Evolutionary conservation across 2,888 invertebrate species (phyloP).

Genomic region (Ennomos fuscantarius): DNA sequence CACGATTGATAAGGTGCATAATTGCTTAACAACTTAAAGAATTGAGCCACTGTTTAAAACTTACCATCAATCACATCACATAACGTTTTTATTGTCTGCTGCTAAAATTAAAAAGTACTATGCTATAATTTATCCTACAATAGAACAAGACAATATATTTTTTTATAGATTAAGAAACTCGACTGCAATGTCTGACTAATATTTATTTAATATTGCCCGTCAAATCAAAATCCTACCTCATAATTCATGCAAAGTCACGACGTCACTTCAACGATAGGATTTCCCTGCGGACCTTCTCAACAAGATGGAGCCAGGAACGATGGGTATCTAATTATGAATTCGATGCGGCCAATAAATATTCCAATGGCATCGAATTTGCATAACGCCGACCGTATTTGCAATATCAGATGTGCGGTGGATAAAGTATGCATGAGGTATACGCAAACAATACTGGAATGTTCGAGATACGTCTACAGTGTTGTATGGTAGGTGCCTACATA

Average conservation of each 20-base stretch:
- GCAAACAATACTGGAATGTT: slow-evolving; percentile 21
- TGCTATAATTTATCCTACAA: too few species aligned
- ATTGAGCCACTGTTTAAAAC: too few species aligned
- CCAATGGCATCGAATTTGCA: slow-evolving; percentile 71
- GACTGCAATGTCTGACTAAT: neutral
- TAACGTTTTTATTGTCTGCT: too few species aligned
- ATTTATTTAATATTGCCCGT: neutral
- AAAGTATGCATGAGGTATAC: slow-evolving; percentile 26
- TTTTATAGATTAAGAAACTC: too few species aligned
- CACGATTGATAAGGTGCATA: too few species aligned
- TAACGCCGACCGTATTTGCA: slow-evolving; percentile 47
- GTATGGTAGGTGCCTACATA: neutral
- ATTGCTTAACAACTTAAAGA: too few species aligned
- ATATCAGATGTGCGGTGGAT: slow-evolving; percentile 31
- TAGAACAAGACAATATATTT: too few species aligned
- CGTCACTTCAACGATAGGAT: slow-evolving; percentile 67
- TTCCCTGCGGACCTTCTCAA: slow-evolving; percentile 66
- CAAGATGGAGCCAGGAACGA: slow-evolving; percentile 53
- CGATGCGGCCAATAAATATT: slow-evolving; percentile 79
- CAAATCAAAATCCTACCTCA: slow-evolving; percentile 43
- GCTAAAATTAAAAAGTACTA: too few species aligned
- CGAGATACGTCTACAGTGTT: neutral
- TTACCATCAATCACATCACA: too few species aligned
- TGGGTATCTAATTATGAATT: slow-evolving; percentile 77
- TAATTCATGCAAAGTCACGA: slow-evolving; percentile 66